Evolutionary conservation across 2,888 invertebrate species (phyloP).

Genomic region (Lutraria lutraria): DNA sequence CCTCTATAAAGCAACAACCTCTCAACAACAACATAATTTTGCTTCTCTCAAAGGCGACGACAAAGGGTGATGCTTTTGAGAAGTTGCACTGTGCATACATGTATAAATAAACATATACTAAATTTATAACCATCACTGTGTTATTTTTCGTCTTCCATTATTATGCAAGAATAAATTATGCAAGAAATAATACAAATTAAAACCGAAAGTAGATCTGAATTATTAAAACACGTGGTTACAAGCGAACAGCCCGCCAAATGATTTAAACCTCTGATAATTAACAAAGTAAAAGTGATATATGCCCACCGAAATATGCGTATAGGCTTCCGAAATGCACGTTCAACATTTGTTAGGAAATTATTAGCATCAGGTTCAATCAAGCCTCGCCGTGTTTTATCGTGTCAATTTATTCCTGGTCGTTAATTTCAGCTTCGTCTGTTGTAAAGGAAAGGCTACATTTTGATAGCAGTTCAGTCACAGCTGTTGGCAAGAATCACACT

Average conservation of each 20-base stretch:
- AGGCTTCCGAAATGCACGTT: not conserved
- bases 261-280: too few species aligned
- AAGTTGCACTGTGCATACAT: too few species aligned
- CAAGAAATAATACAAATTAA: not conserved
- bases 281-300: not conserved
- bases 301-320: not conserved
- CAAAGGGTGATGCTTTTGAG: too few species aligned
- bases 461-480: conserved; percentile 8
- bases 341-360: not conserved
- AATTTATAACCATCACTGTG: too few species aligned
- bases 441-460: not conserved
- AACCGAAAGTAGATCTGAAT: not conserved
- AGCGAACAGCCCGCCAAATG: not conserved
- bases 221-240: not conserved
- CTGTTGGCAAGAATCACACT: conserved; percentile 8
- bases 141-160: too few species aligned
- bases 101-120: too few species aligned
- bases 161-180: too few species aligned
- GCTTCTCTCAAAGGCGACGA: too few species aligned
- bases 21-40: too few species aligned
- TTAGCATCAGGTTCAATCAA: not conserved
- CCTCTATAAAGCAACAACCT: too few species aligned
- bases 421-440: not conserved
- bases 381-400: conserved; percentile 10
- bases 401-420: conserved; percentile 11